Evolutionary conservation across 1,140 invertebrate genomes (phyloP), one percentile per base, ranked within the genome.

Genomic region (Scaptomyza hsui): DNA sequence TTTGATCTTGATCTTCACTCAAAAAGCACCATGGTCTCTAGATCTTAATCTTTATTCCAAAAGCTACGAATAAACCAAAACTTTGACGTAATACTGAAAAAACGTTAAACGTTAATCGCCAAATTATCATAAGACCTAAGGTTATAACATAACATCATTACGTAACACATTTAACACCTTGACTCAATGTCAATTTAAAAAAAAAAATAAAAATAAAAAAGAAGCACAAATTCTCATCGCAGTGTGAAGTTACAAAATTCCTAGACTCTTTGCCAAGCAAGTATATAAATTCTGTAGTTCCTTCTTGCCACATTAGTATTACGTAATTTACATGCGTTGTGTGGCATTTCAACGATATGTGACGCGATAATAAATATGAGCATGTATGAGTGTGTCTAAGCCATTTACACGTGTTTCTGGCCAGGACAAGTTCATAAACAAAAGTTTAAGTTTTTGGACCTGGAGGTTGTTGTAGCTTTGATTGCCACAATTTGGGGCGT

Each of bases 351-450:
- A 18, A 19, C 18, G 56, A 47, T 13, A 49, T 49, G 53, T 57
- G 44, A 4, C 9, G 39, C 18, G 18, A 19, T 15, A 13, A n/a
- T n/a, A 4, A n/a, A n/a, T n/a, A n/a, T n/a, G n/a, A n/a, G n/a
- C n/a, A 0, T 37, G 32, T 12, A 3, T 12, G 32, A 21, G 41
- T 45, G 26, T 32, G 55, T 5, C 39, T 44, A 42, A 48, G 42
- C 13, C 18, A 56, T 64, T 56, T 64, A 61, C 75, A 75, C 75
- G 69, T 67, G 77, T 63, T 29, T 59, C 63, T 61, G 62, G 74
- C 67, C 70, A 39, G 73, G 61, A 67, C 71, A 65, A 85, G 80
- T 83, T 83, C 80, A 85, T 83, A 83, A 83, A 85, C 65, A 64
- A 78, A 76, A 61, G 41, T 75, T 82, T 65, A 62, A 75, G 67